Evolutionary conservation across 2,113 vertebrate genomes (phyloP).

Genomic region (Aphelocoma coerulescens): DNA sequence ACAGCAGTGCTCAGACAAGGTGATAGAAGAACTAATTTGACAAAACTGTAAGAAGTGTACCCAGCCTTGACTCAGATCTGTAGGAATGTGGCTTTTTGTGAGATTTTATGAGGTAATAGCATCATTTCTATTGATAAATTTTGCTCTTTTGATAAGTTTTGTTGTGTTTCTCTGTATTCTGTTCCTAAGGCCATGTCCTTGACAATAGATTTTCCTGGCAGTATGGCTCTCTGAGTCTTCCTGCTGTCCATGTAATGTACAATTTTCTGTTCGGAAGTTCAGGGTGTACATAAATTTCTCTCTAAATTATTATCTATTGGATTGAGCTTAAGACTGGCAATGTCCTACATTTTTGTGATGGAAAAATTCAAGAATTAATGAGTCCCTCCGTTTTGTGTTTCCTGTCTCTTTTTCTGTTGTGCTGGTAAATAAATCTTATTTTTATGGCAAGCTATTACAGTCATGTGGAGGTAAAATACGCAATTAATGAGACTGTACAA

Average conservation of each 20-base stretch:
- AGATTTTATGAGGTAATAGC: neutral
- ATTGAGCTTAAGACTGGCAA: neutral
- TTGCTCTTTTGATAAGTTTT: neutral
- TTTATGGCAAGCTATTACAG: neutral
- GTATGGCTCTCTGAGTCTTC: neutral
- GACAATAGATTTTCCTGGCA: neutral
- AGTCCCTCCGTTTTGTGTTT: neutral
- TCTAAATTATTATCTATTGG: neutral
- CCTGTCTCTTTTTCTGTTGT: neutral
- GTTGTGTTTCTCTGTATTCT: neutral
- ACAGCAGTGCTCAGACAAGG: neutral
- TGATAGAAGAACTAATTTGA: neutral
- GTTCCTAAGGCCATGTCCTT: neutral
- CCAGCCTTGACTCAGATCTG: neutral
- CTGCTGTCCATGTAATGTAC: neutral
- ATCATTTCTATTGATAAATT: neutral
- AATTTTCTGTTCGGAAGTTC: neutral
- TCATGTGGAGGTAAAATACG: neutral
- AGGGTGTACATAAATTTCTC: neutral
- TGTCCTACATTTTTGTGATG: neutral
- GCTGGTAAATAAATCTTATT: neutral
- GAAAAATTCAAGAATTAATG: neutral
- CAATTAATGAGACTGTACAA: neutral
- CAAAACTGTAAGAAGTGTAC: neutral
- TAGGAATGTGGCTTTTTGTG: neutral